Conservation (phyloP, 2,888 invertebrate genomes). For the Helicoverpa assulta region DNA sequence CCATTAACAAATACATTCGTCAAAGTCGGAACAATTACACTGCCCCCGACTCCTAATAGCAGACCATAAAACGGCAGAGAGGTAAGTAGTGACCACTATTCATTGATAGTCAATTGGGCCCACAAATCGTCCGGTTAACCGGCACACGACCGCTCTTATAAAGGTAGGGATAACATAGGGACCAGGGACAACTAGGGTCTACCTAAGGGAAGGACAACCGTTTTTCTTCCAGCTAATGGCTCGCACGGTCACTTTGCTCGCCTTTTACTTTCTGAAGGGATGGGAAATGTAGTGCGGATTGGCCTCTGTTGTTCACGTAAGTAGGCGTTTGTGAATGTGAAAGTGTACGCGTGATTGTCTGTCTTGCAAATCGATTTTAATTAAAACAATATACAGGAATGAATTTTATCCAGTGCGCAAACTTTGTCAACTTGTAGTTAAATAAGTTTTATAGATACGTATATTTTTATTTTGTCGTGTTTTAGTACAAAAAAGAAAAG, state of each 20-base stretch:
- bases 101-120: constrained; percentile 86
- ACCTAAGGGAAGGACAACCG: constrained; percentile 65
- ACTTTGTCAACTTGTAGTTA: too few species aligned
- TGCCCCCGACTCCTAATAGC: constrained; percentile 46
- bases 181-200: constrained; percentile 33
- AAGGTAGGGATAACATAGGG: constrained; percentile 49
- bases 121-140: constrained; percentile 81
- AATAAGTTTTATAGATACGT: too few species aligned
- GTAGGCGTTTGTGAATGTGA: background rate
- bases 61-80: constrained; percentile 62
- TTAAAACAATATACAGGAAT: too few species aligned
- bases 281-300: constrained; percentile 30
- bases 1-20: constrained; percentile 41
- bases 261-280: constrained; percentile 47
- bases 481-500: too few species aligned
- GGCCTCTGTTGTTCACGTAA: constrained; percentile 1
- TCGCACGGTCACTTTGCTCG: constrained; percentile 56
- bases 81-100: constrained; percentile 78
- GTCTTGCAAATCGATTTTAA: too few species aligned
- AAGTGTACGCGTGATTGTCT: background rate
- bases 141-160: constrained; percentile 77
- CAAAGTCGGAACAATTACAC: constrained; percentile 17
- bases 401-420: too few species aligned
- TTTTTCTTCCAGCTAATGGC: constrained; percentile 68
- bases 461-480: too few species aligned